Evolutionary conservation across 2,113 vertebrate genomes (phyloP).

Genomic region (Haliaeetus leucogaster): DNA sequence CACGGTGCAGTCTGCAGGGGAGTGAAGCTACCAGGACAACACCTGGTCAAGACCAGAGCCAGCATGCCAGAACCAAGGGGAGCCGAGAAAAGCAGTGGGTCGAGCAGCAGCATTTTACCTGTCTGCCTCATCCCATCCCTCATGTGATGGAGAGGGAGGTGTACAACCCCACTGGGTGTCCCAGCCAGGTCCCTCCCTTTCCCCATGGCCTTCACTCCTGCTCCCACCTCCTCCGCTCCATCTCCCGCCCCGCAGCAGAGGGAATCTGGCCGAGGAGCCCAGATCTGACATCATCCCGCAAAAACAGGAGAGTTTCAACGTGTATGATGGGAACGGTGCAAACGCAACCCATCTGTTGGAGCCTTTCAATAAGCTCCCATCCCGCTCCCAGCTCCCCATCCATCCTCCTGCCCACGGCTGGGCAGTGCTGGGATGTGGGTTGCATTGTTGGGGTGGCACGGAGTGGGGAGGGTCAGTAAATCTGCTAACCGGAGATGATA

Average conservation of each 20-base stretch:
- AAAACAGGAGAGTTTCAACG: not conserved
- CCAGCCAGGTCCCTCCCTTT: not conserved
- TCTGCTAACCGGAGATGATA: not conserved
- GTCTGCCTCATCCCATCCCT: not conserved
- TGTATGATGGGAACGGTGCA: not conserved
- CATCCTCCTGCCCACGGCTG: not conserved
- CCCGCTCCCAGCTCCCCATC: not conserved
- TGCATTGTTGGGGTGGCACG: not conserved
- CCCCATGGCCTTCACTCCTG: not conserved
- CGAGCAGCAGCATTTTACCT: not conserved
- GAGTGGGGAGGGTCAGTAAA: not conserved
- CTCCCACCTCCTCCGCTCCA: not conserved
- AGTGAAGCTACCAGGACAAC: not conserved
- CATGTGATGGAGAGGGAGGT: not conserved
- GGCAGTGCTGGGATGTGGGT: not conserved
- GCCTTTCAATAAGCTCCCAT: not conserved
- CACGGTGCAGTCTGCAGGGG: rapidly evolving
- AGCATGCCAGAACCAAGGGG: not conserved
- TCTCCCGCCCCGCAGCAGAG: not conserved
- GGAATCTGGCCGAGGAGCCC: not conserved
- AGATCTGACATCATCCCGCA: not conserved
- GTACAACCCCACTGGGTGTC: not conserved
- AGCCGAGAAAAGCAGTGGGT: not conserved
- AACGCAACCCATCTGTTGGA: not conserved
- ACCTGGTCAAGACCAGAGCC: not conserved